Base-by-base conservation (phyloP, 2,797 vertebrate genomes). In the Gymnodraco acuticeps region DNA sequence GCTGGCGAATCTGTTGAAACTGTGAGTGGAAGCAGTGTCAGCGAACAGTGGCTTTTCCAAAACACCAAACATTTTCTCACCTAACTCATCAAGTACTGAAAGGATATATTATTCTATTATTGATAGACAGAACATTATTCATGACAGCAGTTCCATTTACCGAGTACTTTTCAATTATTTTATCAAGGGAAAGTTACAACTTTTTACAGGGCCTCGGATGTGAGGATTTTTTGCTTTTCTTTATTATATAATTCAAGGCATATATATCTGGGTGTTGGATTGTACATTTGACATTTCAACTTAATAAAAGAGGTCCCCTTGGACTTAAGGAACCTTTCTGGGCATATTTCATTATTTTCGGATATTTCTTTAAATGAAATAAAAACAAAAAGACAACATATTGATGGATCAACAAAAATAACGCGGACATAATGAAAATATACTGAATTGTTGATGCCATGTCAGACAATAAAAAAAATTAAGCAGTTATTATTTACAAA, bases 1-100 rank as follows among this genome's bases (percentile, higher is more conserved):
- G 71, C 53, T 91, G 0, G 94, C 85, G n/a, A 99, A 99, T 64
- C 94, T 94, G 86, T 95, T 94, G 81, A 96, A 98, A 90, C 97
- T 98, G 85, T 27, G 0, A 48, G 46, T 43, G 45, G 70, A 72
- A 65, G 42, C 20, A 70, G 1, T 5, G 31, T 71, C 46, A 62
- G 42, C 9, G 1, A 64, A 56, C 10, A 50, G 15, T 42, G 31
- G 10, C 20, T 17, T 67, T 62, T 19, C 1, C 20, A 72, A 55
- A 62, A 45, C 43, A 60, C 2, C 3, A 2, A 12, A 20, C 17
- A 2, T 23, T 31, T 65, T 45, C 19, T 15, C 1, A 0, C 16
- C 27, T 41, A 50, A 45, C 42, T 54, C 14, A 54, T 58, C 4
- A 2, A 60, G 14, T 6, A 41, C 3, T 54, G 4, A 51, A 70